A percentile compares a stretch with the other conserved stretches of the same genome.
These are phyloP conservation scores for Paracentrotus lividus DNA, from an alignment of 53 echinoderm and acorn worm genomes.

Conservation along the genomic window DNA sequence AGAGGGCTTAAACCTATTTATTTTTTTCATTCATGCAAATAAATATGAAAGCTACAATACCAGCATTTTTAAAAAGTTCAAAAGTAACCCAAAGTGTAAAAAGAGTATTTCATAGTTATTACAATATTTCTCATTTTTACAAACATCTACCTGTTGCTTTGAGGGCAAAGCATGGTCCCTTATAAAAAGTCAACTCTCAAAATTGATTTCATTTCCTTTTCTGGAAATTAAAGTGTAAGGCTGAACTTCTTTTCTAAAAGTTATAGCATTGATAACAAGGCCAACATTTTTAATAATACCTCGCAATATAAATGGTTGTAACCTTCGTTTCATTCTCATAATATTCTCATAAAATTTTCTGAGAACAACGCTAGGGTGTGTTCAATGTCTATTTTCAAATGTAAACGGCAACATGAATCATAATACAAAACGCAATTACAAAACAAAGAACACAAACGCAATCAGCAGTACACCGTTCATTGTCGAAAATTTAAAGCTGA, in stretches of 20 bases:
- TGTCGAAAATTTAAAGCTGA: too few species aligned
- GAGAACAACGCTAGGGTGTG: too few species aligned
- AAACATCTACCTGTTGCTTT: neutral
- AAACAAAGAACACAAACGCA: too few species aligned
- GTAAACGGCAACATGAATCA: too few species aligned
- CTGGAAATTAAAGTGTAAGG: neutral
- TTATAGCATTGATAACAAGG: neutral
- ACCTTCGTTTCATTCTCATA: too few species aligned
- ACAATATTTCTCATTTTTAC: neutral
- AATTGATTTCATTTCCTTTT: neutral
- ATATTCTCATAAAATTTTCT: too few species aligned
- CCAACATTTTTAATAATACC: too few species aligned
- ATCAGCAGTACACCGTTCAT: too few species aligned
- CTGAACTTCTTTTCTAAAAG: neutral
- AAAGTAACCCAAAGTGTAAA: neutral
- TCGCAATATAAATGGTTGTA: too few species aligned
- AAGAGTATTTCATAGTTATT: neutral
- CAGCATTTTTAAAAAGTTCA: neutral
- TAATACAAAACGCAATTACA: too few species aligned
- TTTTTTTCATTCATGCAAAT: constrained; percentile 25
- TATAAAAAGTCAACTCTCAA: neutral
- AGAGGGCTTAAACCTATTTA: neutral
- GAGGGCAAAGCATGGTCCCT: neutral
- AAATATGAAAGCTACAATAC: neutral
- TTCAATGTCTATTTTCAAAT: too few species aligned